Percentiles rank a stretch among this genome's conserved stretches.
These are phyloP conservation scores for Bolinopsis microptera DNA, from an alignment of 37 sponge, comb jelly and placozoan species.

Conservation along the genomic window DNA sequence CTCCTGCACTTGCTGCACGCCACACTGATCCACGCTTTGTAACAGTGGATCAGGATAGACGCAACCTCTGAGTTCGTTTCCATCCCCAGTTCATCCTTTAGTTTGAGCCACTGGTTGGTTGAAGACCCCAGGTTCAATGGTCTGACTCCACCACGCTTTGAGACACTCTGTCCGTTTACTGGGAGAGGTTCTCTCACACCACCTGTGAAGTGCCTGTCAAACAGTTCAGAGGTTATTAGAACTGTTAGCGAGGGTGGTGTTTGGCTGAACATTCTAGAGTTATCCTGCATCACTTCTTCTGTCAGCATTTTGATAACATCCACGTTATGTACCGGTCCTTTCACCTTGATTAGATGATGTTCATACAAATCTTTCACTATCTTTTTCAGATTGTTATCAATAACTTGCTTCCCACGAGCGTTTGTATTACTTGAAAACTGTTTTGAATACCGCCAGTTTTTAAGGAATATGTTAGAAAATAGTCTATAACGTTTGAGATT, in stretches of 20 bases:
- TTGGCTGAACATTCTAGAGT: constrained; percentile 48
- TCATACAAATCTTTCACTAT: background rate
- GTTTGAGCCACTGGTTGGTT: constrained; percentile 2
- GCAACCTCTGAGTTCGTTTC: constrained; percentile 23
- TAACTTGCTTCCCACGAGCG: background rate
- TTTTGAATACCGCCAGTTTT: constrained; percentile 30
- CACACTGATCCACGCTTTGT: constrained; percentile 61
- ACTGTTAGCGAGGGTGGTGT: constrained; percentile 44
- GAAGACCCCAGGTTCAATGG: background rate
- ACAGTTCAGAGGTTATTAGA: background rate
- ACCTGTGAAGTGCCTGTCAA: background rate
- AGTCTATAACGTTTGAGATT: background rate
- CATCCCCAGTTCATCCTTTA: constrained; percentile 61
- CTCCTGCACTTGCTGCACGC: constrained; percentile 33
- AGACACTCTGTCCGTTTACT: background rate
- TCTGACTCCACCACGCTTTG: background rate
- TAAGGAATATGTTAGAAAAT: constrained; percentile 46
- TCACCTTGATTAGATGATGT: background rate
- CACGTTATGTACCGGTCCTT: background rate
- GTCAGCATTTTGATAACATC: background rate
- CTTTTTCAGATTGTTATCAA: background rate
- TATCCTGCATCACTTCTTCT: constrained; percentile 3
- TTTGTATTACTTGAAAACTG: background rate
- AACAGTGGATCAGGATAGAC: constrained; percentile 47
- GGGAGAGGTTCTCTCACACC: background rate